Base-by-base conservation (phyloP, 1,140 invertebrate genomes). In the Stegodyphus mimosarum region DNA sequence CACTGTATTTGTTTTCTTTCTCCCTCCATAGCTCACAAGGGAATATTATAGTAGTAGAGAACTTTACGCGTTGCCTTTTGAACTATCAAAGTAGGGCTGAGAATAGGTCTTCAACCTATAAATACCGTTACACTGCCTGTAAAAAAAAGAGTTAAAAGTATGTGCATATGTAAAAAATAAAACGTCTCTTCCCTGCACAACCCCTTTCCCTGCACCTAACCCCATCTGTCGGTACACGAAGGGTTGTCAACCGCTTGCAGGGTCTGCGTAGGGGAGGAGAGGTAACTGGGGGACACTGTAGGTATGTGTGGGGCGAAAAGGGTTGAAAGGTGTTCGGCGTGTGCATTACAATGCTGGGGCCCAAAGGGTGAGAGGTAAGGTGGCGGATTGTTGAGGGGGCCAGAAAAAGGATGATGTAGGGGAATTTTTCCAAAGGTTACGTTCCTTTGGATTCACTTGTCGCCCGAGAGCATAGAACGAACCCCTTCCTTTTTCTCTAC, bases 241-340 rank as follows among this genome's bases (percentile, higher is more conserved):
- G 76, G 76, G 76, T 78, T 78, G 76, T 33, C 76, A 78, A 78
- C 76, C 64, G 13, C 9, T 33, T 33, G 33, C 33, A 33, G 33
- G 33, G 33, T 33, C 33, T 67, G 15, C 17, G 48, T 6, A 10
- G 10, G 51, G 9, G 33, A 79, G 50, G 66, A 15, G 17, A 67
- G n/a, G 33, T 17, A n/a, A 76, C 33, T 33, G 33, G 33, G 33
- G 33, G 1, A 33, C 33, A 33, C 33, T 33, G 33, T 33, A 33
- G 33, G 3, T 3, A 33, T 33, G 33, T 33, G 33, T 33, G 33
- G 49, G 50, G 33, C 33, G 33, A 33, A 53, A 79, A 81, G 78
- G 78, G 78, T 81, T 81, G 78, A 72, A 71, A 72, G 33, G 69
- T 50, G 52, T 10, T 48, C 66, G 15, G 72, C 78, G 67, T 64